A percentile compares a stretch with the other conserved stretches of the same genome.
Evolutionary conservation across 2,888 invertebrate species (phyloP).

Genomic region (Minunthozetes semirufus): DNA sequence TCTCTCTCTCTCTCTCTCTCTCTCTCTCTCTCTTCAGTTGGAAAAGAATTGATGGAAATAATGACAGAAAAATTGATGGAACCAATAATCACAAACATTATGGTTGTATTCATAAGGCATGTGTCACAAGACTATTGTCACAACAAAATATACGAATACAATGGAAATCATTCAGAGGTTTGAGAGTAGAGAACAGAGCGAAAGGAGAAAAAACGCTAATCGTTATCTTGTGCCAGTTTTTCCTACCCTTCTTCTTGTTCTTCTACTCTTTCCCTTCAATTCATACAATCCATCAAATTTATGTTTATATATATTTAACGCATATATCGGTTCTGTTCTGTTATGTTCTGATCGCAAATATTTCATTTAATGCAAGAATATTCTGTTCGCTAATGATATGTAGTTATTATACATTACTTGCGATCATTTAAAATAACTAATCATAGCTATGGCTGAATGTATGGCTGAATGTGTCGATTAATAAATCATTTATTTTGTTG

Average conservation of each 20-base stretch:
- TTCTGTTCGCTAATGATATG: not conserved
- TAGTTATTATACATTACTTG: not conserved
- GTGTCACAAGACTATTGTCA: not conserved
- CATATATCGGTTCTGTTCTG: not conserved
- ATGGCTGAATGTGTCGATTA: not conserved
- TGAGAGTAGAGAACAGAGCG: not conserved
- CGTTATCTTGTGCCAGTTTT: not conserved
- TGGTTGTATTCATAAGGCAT: not conserved
- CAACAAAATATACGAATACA: not conserved
- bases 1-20: not conserved
- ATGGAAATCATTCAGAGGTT: not conserved
- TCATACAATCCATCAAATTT: constrained; percentile 6
- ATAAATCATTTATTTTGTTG: constrained; percentile 1
- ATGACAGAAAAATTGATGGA: not conserved
- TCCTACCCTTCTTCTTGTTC: not conserved
- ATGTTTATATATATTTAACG: not conserved
- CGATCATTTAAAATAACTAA: constrained; percentile 9
- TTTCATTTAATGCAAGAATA: not conserved
- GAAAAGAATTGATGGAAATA: not conserved
- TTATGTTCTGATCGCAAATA: not conserved
- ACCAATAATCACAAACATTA: not conserved
- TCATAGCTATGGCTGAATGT: not conserved
- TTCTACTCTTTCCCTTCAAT: not conserved
- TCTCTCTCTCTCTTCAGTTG: not conserved
- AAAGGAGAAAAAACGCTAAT: not conserved